Conservation (phyloP, 2,113 vertebrate species). For the Gobio gobio region DNA sequence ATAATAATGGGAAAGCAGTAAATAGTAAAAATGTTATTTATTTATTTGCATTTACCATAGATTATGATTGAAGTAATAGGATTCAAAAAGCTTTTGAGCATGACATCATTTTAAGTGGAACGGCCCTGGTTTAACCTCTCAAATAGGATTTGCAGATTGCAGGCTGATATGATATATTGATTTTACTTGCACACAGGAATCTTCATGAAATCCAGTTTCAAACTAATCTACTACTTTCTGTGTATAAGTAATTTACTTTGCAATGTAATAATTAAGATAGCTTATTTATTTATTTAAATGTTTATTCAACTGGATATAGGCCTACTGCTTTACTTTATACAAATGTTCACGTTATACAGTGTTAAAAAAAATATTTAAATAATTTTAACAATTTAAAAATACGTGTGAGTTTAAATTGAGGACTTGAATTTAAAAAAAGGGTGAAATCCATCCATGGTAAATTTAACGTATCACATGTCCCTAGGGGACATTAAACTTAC, state of each 20-base stretch:
- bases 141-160: constrained; percentile 8
- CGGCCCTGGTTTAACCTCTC: constrained; percentile 9
- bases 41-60: neutral
- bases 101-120: constrained; percentile 19
- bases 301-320: neutral
- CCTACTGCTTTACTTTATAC: neutral
- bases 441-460: neutral
- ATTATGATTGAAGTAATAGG: neutral
- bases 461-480: neutral
- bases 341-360: neutral
- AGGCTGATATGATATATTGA: constrained; percentile 2
- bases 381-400: neutral
- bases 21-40: neutral
- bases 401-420: neutral
- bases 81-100: constrained; percentile 23
- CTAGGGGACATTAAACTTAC: neutral
- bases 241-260: neutral
- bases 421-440: neutral
- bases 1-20: neutral
- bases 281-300: neutral
- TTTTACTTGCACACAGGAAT: constrained; percentile 15
- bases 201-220: neutral
- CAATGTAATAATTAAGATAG: neutral
- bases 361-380: neutral
- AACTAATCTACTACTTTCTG: neutral